These are phyloP conservation scores for Limnephilus marmoratus DNA, from an alignment of 2,888 invertebrate genomes.

Conservation along the genomic window DNA sequence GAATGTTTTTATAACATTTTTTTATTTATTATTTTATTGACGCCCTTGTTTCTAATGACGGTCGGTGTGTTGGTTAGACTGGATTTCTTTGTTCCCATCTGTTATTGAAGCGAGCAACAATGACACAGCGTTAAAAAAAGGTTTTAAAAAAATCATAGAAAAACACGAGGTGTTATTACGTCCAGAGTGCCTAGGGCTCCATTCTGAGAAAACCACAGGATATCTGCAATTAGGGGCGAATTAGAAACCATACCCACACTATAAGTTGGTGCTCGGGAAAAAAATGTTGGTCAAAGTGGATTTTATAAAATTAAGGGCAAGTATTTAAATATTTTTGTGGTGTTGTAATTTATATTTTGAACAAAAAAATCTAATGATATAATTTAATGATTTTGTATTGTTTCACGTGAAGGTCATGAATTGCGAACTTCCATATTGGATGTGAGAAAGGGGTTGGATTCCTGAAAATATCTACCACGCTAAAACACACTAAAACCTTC, in stretches of 20 bases:
- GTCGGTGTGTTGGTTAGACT: not conserved
- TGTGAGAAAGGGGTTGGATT: not conserved
- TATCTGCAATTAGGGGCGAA: constrained; percentile 27
- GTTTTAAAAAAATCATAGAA: not conserved
- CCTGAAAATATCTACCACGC: not conserved
- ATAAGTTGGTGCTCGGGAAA: not conserved
- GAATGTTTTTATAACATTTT: not conserved
- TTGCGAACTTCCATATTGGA: not conserved
- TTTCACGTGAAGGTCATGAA: not conserved
- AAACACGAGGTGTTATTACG: constrained; percentile 16
- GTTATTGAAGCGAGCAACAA: constrained; percentile 7
- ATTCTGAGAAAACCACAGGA: constrained; percentile 11
- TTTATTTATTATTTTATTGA: not conserved
- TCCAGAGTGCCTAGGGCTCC: not conserved
- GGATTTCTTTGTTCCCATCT: not conserved
- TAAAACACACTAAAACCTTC: not conserved
- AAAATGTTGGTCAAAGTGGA: not conserved
- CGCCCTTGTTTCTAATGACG: constrained; percentile 15
- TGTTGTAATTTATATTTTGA: not conserved
- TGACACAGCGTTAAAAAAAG: constrained; percentile 18
- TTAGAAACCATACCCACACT: not conserved
- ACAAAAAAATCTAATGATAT: not conserved
- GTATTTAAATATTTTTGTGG: not conserved
- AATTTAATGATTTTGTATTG: constrained; percentile 3
- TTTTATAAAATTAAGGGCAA: not conserved